Evolutionary conservation across 2,888 invertebrate genomes (phyloP).

Genomic region (Dioctria rufipes): DNA sequence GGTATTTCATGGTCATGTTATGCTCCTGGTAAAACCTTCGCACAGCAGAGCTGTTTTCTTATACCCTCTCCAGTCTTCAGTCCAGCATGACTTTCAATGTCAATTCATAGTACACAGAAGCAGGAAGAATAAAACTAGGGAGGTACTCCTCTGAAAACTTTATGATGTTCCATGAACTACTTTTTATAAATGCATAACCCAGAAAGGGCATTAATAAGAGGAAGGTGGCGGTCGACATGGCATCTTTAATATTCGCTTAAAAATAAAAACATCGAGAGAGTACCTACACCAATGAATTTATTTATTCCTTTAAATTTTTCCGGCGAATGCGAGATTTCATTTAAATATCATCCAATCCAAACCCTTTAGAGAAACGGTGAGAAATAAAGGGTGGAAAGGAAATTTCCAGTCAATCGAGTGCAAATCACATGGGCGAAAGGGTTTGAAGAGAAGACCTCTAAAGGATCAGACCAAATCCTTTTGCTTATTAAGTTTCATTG

Average conservation of each 20-base stretch:
- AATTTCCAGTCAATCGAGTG: slow-evolving; percentile 47
- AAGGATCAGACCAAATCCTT: background rate
- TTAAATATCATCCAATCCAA: slow-evolving; percentile 24
- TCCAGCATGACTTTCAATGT: background rate
- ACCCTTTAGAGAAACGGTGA: slow-evolving; percentile 18
- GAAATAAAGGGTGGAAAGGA: slow-evolving; percentile 5
- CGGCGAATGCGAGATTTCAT: slow-evolving; percentile 12
- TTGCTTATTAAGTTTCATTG: slow-evolving; percentile 2
- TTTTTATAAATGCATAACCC: slow-evolving; percentile 10
- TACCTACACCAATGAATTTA: background rate
- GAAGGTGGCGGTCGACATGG: background rate
- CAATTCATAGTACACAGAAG: background rate
- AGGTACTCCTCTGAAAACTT: background rate
- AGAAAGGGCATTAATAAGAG: background rate
- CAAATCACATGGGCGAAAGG: slow-evolving; percentile 8
- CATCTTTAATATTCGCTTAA: background rate
- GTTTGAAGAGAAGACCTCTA: background rate
- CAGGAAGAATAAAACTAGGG: background rate
- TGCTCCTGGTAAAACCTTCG: background rate
- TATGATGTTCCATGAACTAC: slow-evolving; percentile 24
- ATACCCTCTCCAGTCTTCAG: background rate
- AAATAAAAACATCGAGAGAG: background rate
- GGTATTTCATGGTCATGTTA: background rate
- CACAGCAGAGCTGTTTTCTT: background rate
- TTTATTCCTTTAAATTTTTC: background rate